Conservation (phyloP, 2,797 vertebrate species). For the Chromobotia macracanthus region DNA sequence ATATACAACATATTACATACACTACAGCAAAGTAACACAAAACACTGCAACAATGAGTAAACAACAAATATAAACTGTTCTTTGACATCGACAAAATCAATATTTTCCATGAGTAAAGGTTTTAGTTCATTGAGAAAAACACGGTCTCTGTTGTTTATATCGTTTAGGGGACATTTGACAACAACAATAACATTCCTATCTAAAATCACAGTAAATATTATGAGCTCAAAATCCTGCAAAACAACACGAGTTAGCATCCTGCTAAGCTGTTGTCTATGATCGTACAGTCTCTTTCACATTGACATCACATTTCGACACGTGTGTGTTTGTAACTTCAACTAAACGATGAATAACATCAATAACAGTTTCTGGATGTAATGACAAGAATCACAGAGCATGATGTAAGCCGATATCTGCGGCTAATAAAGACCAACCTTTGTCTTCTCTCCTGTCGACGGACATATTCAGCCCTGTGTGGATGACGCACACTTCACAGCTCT, state of each 20-base stretch:
- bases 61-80: too few relatives aligned
- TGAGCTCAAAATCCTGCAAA: neutral
- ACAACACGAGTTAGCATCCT: slow-evolving; percentile 4
- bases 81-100: too few relatives aligned
- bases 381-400: neutral
- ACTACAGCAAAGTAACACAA: too few relatives aligned
- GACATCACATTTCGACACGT: neutral
- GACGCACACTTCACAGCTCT: slow-evolving; percentile 26
- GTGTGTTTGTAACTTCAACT: neutral
- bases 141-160: too few relatives aligned
- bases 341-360: neutral
- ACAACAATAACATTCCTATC: neutral
- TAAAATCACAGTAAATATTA: neutral
- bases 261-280: neutral
- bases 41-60: too few relatives aligned
- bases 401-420: neutral
- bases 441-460: slow-evolving; percentile 89
- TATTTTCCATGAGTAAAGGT: too few relatives aligned
- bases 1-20: too few relatives aligned
- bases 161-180: too few relatives aligned
- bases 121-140: too few relatives aligned
- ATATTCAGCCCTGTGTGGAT: slow-evolving; percentile 71
- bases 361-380: too few relatives aligned
- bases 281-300: neutral
- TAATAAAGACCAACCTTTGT: slow-evolving; percentile 74